Conservation (phyloP, 2,797 vertebrate genomes). For the Lagorchestes hirsutus region DNA sequence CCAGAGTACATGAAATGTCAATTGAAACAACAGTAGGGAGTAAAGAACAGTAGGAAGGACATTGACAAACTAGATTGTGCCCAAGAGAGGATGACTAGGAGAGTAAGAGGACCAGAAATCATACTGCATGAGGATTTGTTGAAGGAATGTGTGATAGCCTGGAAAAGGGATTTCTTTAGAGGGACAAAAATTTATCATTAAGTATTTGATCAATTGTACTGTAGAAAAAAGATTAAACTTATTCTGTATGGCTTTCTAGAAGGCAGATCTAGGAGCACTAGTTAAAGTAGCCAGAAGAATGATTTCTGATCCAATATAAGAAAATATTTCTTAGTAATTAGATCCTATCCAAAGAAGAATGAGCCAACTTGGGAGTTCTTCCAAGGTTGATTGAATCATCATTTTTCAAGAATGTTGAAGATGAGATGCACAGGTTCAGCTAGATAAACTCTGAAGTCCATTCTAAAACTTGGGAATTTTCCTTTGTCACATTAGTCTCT, state of each 20-base stretch:
- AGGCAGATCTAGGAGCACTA: not conserved
- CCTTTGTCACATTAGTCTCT: not conserved
- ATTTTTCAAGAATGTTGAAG: not conserved
- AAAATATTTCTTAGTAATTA: not conserved
- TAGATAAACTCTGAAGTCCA: not conserved
- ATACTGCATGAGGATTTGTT: not conserved
- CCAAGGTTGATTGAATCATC: not conserved
- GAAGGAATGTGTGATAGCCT: not conserved
- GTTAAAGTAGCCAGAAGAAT: not conserved
- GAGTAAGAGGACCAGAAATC: not conserved
- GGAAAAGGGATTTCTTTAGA: not conserved
- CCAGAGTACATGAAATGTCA: slow-evolving; percentile 4
- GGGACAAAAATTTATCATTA: not conserved
- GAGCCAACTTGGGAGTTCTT: not conserved
- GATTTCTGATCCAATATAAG: not conserved
- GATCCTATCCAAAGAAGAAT: not conserved
- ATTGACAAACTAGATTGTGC: not conserved
- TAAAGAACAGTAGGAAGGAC: not conserved
- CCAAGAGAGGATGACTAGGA: not conserved
- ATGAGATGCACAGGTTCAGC: not conserved
- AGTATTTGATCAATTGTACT: not conserved
- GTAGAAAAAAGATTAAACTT: not conserved
- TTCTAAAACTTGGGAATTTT: not conserved
- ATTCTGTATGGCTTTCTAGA: not conserved
- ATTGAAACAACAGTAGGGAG: slow-evolving; percentile 17